These are phyloP conservation scores for Psittacula cyanocephala DNA, from an alignment of 2,113 vertebrate genomes.

Conservation along the genomic window DNA sequence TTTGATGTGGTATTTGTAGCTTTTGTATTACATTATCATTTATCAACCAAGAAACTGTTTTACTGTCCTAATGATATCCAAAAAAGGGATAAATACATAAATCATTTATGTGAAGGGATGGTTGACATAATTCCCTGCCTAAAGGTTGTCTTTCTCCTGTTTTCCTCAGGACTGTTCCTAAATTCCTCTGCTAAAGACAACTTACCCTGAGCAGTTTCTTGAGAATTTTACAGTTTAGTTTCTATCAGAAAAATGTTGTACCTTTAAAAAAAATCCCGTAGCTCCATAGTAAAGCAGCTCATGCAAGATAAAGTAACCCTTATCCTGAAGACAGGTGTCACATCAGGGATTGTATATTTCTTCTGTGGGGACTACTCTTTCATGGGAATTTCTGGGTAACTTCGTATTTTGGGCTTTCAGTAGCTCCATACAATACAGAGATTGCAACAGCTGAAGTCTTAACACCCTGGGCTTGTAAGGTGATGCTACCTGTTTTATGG, in stretches of 20 bases:
- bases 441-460: background rate
- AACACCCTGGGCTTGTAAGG: background rate
- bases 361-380: background rate
- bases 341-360: background rate
- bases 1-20: background rate
- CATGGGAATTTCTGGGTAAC: background rate
- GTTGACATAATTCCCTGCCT: background rate
- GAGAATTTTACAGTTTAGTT: background rate
- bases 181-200: background rate
- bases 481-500: background rate
- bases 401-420: background rate
- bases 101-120: background rate
- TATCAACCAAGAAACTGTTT: background rate
- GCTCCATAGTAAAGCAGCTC: background rate
- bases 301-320: background rate
- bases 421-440: accelerated
- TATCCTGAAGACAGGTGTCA: background rate
- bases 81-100: background rate
- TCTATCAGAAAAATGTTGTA: background rate
- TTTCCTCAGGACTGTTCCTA: background rate
- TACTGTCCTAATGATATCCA: background rate
- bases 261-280: background rate
- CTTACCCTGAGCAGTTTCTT: background rate
- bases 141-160: background rate
- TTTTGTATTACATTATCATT: background rate